Evolutionary conservation across 2,797 vertebrate genomes (phyloP).

Genomic region (Chanos chanos): DNA sequence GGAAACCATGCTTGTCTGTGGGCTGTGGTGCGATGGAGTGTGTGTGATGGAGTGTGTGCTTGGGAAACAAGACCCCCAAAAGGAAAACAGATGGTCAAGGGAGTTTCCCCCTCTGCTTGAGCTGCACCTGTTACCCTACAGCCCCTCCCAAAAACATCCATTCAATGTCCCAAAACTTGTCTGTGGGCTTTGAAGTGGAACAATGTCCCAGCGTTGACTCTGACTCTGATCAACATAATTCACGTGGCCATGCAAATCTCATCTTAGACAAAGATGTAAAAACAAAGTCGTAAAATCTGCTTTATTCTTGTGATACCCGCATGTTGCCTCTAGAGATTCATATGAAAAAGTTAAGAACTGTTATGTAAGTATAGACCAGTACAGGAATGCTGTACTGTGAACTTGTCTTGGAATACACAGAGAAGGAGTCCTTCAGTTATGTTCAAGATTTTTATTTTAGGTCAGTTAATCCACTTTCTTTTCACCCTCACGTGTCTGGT

Average conservation of each 20-base stretch:
- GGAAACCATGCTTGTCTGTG: constrained; percentile 42
- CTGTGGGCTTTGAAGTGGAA: constrained; percentile 71
- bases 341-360: background rate
- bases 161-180: constrained; percentile 63
- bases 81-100: constrained; percentile 75
- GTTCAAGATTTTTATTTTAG: too few relatives aligned
- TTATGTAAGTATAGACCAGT: background rate
- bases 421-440: too few relatives aligned
- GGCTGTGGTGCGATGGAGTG: constrained; percentile 53
- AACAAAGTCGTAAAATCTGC: too few relatives aligned
- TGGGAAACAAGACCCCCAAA: constrained; percentile 56
- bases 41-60: constrained; percentile 65
- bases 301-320: too few relatives aligned
- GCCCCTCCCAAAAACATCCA: constrained; percentile 40
- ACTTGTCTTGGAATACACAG: constrained; percentile 30
- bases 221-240: constrained; percentile 48
- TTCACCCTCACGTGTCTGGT: constrained; percentile 45
- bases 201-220: constrained; percentile 58
- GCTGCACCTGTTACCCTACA: constrained; percentile 72
- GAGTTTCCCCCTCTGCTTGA: constrained; percentile 61
- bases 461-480: constrained; percentile 36
- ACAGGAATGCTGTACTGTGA: background rate
- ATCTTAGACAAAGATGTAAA: constrained; percentile 31
- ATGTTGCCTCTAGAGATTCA: too few relatives aligned
- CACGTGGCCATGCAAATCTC: constrained; percentile 33